A percentile compares a stretch with the other conserved stretches of the same genome.
Conservation (phyloP, 1,140 invertebrate species). For the Drosophila bocqueti region DNA sequence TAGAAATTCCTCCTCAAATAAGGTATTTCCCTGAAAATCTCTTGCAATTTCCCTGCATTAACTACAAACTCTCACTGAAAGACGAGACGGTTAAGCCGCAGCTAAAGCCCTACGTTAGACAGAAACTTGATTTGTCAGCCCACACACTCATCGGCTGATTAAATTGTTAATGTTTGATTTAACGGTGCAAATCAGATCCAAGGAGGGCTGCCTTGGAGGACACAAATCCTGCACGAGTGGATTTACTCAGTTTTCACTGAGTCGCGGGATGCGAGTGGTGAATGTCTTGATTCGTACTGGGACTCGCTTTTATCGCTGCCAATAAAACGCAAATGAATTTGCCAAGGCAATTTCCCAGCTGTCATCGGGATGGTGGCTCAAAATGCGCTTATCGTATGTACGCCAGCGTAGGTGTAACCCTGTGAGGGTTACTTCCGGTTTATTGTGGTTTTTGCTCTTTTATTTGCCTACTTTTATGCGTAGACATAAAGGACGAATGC, state of each 20-base stretch:
- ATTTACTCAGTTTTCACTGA: conserved; percentile 1
- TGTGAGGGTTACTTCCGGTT: conserved; percentile 61
- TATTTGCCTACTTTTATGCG: conserved; percentile 77
- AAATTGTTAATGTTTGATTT: conserved; percentile 60
- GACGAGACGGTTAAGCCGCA: neutral
- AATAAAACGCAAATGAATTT: conserved; percentile 75
- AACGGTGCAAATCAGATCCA: conserved; percentile 26
- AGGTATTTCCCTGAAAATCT: neutral
- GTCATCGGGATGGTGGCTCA: conserved; percentile 38
- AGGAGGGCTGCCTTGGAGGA: neutral
- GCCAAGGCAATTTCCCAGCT: conserved; percentile 50
- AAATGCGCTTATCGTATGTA: conserved; percentile 66
- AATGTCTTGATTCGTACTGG: conserved; percentile 37
- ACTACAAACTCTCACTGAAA: neutral
- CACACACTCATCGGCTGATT: conserved; percentile 34
- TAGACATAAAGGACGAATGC: conserved; percentile 58
- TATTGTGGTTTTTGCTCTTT: conserved; percentile 73
- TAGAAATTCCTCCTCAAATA: neutral
- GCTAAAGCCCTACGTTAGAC: conserved; percentile 23
- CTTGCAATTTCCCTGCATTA: neutral
- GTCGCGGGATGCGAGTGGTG: conserved; percentile 14
- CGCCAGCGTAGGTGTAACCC: conserved; percentile 31
- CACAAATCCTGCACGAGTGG: conserved; percentile 6
- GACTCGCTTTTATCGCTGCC: conserved; percentile 50
- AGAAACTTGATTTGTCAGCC: conserved; percentile 53